These are phyloP conservation scores for Physella acuta DNA, from an alignment of 1,140 invertebrate genomes.

Conservation along the genomic window DNA sequence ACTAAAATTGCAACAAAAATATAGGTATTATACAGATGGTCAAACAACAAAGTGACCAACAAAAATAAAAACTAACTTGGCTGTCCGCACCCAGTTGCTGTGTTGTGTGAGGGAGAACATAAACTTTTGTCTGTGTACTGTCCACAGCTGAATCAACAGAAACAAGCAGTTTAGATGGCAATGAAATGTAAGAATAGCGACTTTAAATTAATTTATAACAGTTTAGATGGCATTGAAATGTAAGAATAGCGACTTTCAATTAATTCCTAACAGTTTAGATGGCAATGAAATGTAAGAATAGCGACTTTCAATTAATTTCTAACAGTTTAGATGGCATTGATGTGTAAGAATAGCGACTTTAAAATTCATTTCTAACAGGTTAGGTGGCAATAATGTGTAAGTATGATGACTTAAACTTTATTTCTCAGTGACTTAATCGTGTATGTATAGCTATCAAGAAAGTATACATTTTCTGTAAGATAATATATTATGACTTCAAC, in stretches of 20 bases:
- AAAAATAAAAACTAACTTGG: slow-evolving; percentile 63
- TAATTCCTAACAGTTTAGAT: background rate
- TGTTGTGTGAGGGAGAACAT: slow-evolving; percentile 78
- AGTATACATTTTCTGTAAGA: no score
- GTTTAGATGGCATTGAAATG: background rate
- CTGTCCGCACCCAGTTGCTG: slow-evolving; percentile 84
- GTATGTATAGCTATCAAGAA: no score
- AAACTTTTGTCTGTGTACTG: slow-evolving; percentile 70
- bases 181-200: background rate
- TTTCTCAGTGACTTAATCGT: no score
- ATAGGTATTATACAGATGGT: no score
- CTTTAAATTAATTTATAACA: no score
- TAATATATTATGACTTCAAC: no score
- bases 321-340: background rate
- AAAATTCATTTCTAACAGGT: no score
- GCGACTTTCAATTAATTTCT: no score
- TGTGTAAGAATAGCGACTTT: background rate
- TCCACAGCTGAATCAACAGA: slow-evolving; percentile 59
- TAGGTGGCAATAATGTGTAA: no score
- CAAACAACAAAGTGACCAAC: no score
- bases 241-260: background rate
- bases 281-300: background rate
- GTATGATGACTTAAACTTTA: no score
- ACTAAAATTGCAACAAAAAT: no score
- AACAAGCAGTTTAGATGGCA: background rate